A percentile compares a stretch with the other conserved stretches of the same genome.
phyloP scores from a whole-genome alignment of 2,888 invertebrate species.

The Fragum fragum region DNA sequence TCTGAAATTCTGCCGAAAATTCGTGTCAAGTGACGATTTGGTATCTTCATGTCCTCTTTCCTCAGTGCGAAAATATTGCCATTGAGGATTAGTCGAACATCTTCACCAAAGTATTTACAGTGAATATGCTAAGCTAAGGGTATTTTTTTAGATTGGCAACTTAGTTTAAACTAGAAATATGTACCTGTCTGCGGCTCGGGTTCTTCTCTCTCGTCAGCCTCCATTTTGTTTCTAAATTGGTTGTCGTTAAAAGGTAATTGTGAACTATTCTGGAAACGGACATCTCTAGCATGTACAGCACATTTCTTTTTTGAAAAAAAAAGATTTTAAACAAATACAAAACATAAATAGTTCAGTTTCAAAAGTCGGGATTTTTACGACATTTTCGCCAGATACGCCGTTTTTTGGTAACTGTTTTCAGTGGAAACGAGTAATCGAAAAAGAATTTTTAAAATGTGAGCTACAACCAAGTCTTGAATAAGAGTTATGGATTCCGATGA shows the following conservation, averaged over 20 bases:
- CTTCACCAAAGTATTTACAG: too few relatives aligned
- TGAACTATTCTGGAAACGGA: too few relatives aligned
- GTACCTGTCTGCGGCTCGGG: constrained; percentile 17
- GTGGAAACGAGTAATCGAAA: constrained; percentile 24
- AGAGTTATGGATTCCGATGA: constrained; percentile 25
- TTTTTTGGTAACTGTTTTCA: constrained; percentile 11
- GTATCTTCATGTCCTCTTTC: too few relatives aligned
- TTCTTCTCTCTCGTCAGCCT: constrained; percentile 19
- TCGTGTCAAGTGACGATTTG: too few relatives aligned
- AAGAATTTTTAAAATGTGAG: neutral
- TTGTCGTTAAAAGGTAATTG: neutral
- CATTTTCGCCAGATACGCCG: neutral
- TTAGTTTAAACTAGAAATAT: neutral
- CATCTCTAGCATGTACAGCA: too few relatives aligned
- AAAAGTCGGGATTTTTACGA: neutral
- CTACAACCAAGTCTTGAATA: neutral
- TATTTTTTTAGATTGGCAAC: too few relatives aligned
- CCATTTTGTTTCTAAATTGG: constrained; percentile 19
- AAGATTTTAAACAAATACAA: too few relatives aligned
- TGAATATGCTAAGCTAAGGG: too few relatives aligned
- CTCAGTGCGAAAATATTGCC: too few relatives aligned
- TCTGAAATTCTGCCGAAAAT: too few relatives aligned
- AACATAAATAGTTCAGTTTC: neutral
- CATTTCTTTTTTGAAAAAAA: too few relatives aligned
- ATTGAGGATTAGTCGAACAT: too few relatives aligned